These are phyloP conservation scores for Platichthys stellatus DNA, from an alignment of 2,113 vertebrate species.

Conservation along the genomic window DNA sequence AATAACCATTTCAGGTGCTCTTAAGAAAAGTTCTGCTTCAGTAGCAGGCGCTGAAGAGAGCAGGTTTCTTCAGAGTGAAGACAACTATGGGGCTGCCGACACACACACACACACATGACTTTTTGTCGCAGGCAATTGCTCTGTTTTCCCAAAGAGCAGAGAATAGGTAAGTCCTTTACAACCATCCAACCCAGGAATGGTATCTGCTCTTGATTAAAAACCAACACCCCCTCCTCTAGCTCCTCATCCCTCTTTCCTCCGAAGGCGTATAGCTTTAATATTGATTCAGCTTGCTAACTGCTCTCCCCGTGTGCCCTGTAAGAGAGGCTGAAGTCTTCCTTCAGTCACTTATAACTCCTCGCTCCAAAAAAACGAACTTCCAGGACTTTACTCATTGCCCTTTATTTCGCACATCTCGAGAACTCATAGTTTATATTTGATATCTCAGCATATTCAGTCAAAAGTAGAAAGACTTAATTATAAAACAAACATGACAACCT, in stretches of 20 bases:
- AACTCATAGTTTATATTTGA: background rate
- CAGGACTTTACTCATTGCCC: conserved; percentile 1
- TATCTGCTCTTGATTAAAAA: conserved; percentile 62
- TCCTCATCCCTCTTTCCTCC: conserved; percentile 35
- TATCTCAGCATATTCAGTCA: background rate
- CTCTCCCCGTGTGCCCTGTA: conserved; percentile 58
- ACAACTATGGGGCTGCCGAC: background rate
- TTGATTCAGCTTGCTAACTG: conserved; percentile 63
- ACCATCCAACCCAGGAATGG: conserved; percentile 39
- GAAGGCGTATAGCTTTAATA: conserved; percentile 56
- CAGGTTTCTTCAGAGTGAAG: conserved; percentile 50
- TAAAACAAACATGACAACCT: conserved; percentile 10
- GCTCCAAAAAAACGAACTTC: conserved; percentile 15
- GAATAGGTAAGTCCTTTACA: conserved; percentile 59
- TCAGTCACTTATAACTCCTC: conserved; percentile 19
- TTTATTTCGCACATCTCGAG: conserved; percentile 19
- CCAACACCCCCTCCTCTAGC: conserved; percentile 5
- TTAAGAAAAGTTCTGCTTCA: conserved; percentile 44
- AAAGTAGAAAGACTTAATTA: conserved; percentile 16
- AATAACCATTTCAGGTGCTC: conserved; percentile 39
- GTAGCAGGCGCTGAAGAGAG: conserved; percentile 55
- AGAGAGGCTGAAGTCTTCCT: conserved; percentile 54
- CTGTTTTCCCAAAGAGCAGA: conserved; percentile 37
- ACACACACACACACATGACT: background rate
- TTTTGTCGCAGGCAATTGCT: conserved; percentile 35